Percentiles rank a stretch among this genome's conserved stretches.
Evolutionary conservation across 2,113 vertebrate species (phyloP).

Genomic region (Nestor notabilis): DNA sequence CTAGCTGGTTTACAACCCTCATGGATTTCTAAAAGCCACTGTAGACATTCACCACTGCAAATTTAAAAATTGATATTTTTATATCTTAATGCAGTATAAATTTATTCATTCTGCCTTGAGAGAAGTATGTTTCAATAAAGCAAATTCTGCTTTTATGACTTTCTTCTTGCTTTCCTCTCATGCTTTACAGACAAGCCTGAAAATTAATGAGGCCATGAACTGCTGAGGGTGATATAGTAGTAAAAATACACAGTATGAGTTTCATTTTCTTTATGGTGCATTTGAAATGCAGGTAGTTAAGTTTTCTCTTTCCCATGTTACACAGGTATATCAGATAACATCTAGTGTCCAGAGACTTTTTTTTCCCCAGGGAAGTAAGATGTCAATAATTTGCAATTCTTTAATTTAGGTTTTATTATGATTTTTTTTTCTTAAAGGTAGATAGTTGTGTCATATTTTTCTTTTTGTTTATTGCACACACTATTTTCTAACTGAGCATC

Average conservation of each 20-base stretch:
- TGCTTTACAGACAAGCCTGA: background rate
- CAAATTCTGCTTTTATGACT: background rate
- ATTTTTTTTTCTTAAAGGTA: background rate
- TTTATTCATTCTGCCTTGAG: background rate
- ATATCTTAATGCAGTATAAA: background rate
- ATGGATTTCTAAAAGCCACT: background rate
- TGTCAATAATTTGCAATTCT: background rate
- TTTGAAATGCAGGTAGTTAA: background rate
- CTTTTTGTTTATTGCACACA: background rate
- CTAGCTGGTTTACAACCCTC: background rate
- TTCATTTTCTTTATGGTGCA: accelerated
- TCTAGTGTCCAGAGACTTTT: background rate
- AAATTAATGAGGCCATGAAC: background rate
- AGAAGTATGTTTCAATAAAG: background rate
- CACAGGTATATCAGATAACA: background rate
- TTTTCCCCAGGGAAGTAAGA: background rate
- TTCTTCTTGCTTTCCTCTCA: background rate
- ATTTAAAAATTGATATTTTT: background rate
- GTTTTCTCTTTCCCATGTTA: background rate
- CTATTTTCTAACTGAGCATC: background rate
- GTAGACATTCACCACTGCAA: background rate
- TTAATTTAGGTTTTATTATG: background rate
- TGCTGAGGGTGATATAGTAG: background rate
- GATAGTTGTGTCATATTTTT: background rate
- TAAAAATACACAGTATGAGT: background rate